Percentiles rank a stretch among this genome's conserved stretches.
Conservation (phyloP, 2,888 invertebrate species). For the Protodeltote pygarga region DNA sequence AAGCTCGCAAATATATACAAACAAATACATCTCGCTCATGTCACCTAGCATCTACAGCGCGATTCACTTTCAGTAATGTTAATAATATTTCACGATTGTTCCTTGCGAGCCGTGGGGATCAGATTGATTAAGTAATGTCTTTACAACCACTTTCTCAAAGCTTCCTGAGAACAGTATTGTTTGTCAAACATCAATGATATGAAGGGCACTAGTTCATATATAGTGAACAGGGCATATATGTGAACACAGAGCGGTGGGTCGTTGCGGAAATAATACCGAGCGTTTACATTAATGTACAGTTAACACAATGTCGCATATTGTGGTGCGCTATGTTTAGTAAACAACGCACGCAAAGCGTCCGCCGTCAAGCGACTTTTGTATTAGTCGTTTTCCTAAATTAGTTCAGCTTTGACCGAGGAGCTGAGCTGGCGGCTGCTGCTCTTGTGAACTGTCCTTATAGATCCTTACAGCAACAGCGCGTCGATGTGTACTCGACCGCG, state of each 20-base stretch:
- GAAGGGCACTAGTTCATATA: background rate
- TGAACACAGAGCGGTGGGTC: background rate
- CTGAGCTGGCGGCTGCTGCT: no score
- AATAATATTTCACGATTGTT: background rate
- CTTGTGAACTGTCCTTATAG: no score
- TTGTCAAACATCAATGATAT: background rate
- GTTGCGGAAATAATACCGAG: conserved; percentile 12
- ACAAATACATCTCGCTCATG: conserved; percentile 41
- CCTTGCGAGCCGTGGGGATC: background rate
- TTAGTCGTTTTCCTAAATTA: background rate
- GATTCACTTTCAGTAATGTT: conserved; percentile 4
- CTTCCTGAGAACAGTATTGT: background rate
- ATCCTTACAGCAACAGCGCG: no score
- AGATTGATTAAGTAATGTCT: background rate
- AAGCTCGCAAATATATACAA: conserved; percentile 42
- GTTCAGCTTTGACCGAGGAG: background rate
- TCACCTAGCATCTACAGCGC: conserved; percentile 27
- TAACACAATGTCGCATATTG: conserved; percentile 2
- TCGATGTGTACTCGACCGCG: no score
- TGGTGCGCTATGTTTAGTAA: conserved; percentile 28
- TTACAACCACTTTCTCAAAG: background rate
- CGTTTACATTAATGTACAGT: conserved; percentile 17
- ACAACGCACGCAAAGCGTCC: conserved; percentile 6
- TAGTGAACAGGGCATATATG: background rate
- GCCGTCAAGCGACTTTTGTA: conserved; percentile 2